phyloP scores from a whole-genome alignment of 2,797 vertebrate genomes.

The Rhincodon typus region DNA sequence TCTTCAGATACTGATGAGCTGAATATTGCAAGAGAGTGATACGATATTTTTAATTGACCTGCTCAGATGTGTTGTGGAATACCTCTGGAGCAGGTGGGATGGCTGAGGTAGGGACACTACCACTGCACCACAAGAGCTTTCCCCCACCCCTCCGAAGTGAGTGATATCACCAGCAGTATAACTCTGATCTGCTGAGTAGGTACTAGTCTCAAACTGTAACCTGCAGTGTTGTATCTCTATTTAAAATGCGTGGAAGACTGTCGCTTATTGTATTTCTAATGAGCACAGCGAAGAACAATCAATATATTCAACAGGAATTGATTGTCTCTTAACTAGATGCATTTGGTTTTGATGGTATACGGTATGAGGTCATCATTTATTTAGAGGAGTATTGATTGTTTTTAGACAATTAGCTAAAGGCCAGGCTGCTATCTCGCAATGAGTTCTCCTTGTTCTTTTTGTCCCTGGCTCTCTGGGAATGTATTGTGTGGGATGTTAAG shows the following conservation, averaged over 20 bases:
- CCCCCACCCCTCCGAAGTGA: not conserved
- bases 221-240: not conserved
- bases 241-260: conserved; percentile 28
- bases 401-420: conserved; percentile 31
- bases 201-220: not conserved
- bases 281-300: conserved; percentile 13
- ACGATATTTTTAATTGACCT: no score
- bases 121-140: no score
- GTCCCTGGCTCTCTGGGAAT: not conserved
- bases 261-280: conserved; percentile 31
- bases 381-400: not conserved
- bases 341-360: conserved; percentile 30
- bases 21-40: not conserved
- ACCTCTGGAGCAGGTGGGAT: no score
- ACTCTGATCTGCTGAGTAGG: not conserved
- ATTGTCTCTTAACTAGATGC: conserved; percentile 26
- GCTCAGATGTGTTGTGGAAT: no score
- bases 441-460: conserved; percentile 1
- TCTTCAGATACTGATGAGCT: not conserved
- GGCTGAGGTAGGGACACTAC: no score
- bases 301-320: conserved; percentile 30
- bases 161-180: not conserved
- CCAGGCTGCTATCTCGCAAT: conserved; percentile 21
- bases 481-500: not conserved
- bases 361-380: conserved; percentile 32